Evolutionary conservation across 2,888 invertebrate genomes (phyloP).

Genomic region (Formica aserva): DNA sequence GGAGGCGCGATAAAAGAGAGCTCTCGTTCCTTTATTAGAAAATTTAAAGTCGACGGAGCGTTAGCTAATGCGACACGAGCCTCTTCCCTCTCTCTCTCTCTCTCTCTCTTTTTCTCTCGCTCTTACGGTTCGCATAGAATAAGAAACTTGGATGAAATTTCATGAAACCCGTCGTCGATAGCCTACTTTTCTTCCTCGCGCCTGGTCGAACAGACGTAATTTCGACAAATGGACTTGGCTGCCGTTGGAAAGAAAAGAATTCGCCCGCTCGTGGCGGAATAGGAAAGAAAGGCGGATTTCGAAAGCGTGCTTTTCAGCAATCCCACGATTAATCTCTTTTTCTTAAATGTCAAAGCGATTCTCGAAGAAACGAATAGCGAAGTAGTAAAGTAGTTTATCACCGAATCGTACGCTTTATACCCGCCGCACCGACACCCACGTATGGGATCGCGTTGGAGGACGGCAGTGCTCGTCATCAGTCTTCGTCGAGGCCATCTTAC

Average conservation of each 20-base stretch:
- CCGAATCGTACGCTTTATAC: not conserved
- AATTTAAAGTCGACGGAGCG: slow-evolving; percentile 56
- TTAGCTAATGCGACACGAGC: slow-evolving; percentile 21
- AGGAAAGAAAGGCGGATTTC: not conserved
- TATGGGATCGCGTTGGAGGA: not conserved
- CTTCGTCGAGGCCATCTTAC: slow-evolving; percentile 30
- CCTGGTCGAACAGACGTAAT: slow-evolving; percentile 20
- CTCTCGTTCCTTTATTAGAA: slow-evolving; percentile 51
- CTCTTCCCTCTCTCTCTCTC: slow-evolving; percentile 36
- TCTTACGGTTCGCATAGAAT: slow-evolving; percentile 6
- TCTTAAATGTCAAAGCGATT: slow-evolving; percentile 11
- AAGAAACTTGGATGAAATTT: slow-evolving; percentile 27
- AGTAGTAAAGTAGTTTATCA: not conserved
- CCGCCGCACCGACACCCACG: not conserved
- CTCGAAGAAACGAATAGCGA: not conserved
- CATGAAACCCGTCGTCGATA: not conserved
- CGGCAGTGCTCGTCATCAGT: not conserved
- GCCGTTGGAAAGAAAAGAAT: not conserved
- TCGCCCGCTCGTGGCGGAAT: not conserved
- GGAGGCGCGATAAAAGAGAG: slow-evolving; percentile 26
- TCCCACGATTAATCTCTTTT: slow-evolving; percentile 36
- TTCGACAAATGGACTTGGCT: slow-evolving; percentile 34
- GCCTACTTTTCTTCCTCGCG: slow-evolving; percentile 15
- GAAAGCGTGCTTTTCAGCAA: not conserved
- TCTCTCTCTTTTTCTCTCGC: slow-evolving; percentile 42